These are phyloP conservation scores for Dascillus cervinus DNA, from an alignment of 2,888 invertebrate genomes.

Conservation along the genomic window DNA sequence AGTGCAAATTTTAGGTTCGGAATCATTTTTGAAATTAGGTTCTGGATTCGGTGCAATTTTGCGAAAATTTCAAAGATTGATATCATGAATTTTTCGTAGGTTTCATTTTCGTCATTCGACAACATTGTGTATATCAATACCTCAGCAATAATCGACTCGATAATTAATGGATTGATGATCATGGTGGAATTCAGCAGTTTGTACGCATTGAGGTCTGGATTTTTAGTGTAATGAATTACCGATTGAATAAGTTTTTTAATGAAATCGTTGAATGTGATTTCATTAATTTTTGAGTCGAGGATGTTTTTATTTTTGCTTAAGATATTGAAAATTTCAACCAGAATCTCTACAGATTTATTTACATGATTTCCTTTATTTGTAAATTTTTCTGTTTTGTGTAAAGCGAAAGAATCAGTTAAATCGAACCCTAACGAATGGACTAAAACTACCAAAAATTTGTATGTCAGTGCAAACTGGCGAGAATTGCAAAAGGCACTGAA, in stretches of 20 bases:
- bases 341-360: slow-evolving; percentile 22
- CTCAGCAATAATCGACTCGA: slow-evolving; percentile 27
- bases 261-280: slow-evolving; percentile 19
- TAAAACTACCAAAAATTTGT: slow-evolving; percentile 27
- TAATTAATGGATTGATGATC: slow-evolving; percentile 32
- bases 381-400: slow-evolving; percentile 16
- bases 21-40: slow-evolving; percentile 34
- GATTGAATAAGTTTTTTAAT: slow-evolving; percentile 22
- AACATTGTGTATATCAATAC: slow-evolving; percentile 29
- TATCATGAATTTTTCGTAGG: slow-evolving; percentile 28
- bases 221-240: slow-evolving; percentile 22
- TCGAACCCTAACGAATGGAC: slow-evolving; percentile 29
- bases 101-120: slow-evolving; percentile 15
- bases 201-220: slow-evolving; percentile 23
- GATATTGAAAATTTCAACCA: slow-evolving; percentile 19
- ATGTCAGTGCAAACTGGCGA: slow-evolving; percentile 23
- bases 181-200: slow-evolving; percentile 29
- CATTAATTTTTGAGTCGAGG: slow-evolving; percentile 22
- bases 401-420: slow-evolving; percentile 19
- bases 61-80: slow-evolving; percentile 33
- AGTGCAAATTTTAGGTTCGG: slow-evolving; percentile 24
- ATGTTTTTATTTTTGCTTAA: slow-evolving; percentile 16
- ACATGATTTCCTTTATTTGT: slow-evolving; percentile 9
- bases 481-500: slow-evolving; percentile 26
- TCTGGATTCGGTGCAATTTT: slow-evolving; percentile 35